Evolutionary conservation across 1,140 invertebrate genomes (phyloP), one percentile per base, ranked within the genome.

Genomic region (Lordiphosa stackelbergi): DNA sequence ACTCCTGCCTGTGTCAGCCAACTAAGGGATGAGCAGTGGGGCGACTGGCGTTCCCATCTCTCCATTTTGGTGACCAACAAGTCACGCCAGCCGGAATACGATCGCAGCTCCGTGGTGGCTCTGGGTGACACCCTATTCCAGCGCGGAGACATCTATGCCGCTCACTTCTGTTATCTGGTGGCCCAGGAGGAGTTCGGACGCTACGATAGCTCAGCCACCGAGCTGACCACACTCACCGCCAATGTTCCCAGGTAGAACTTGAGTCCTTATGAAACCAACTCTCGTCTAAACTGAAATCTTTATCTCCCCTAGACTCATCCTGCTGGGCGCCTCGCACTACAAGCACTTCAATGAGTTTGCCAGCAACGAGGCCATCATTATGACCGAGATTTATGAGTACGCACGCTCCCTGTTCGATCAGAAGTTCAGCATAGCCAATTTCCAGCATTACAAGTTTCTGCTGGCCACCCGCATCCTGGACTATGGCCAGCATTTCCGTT

Each of bases 301-400:
- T 35, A 6, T 24, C 22, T 24, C 22, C 35, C 38, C 89, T 5
- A 95, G 95, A 81, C 89, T 97, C 37, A 93, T 96, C 19, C 89
- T 98, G 10, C 90, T 98, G 54, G 94, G 95, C 42, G 91, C 94
- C 2, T 92, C 93, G 75, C 88, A 90, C 53, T 88, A 91, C 22
- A 90, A 90, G 64, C 74, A 90, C 4, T 92, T 92, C 63, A 77
- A 88, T n/a, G 90, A 93, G 65, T 95, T 97, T 88, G 92, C 93
- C 8, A 93, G 91, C 31, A 93, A 93, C 77, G 92, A 95, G 85
- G 95, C 96, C 4, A 94, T 98, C 46, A 95, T 97, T 89, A 93
- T 96, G 85, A 98, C 96, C 0, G 96, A 98, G 88, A 94, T 98
- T 48, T 98, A 97, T 87, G 97, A 98, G 88, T 98, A 96, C 88